Conservation (phyloP, 2,888 invertebrate genomes). For the Ellobium chinense region DNA sequence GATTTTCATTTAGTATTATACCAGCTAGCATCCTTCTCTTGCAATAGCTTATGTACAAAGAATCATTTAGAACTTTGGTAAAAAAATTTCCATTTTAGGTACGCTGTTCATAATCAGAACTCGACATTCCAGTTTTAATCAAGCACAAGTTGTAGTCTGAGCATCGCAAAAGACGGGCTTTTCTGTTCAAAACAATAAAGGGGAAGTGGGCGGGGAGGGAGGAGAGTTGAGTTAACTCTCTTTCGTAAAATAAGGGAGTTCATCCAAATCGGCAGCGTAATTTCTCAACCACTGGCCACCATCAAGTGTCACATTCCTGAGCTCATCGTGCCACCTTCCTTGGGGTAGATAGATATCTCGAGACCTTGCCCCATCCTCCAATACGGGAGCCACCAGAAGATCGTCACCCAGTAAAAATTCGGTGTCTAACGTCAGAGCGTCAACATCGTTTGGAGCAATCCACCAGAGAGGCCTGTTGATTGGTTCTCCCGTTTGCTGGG, state of each 20-base stretch:
- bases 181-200: no score
- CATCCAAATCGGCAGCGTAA: constrained; percentile 59
- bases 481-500: constrained; percentile 82
- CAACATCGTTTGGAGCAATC: constrained; percentile 90
- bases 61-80: no score
- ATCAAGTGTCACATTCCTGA: constrained; percentile 24
- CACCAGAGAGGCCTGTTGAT: constrained; percentile 95
- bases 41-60: no score
- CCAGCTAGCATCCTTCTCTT: no score
- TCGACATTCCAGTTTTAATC: no score
- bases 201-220: no score
- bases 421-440: constrained; percentile 89
- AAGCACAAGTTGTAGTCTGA: no score
- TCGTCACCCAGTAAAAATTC: constrained; percentile 75
- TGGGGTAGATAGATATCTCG: constrained; percentile 71
- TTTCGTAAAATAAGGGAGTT: constrained; percentile 62
- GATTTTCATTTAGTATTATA: no score
- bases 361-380: constrained; percentile 66
- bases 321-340: constrained; percentile 63
- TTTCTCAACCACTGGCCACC: constrained; percentile 59
- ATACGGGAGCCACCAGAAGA: constrained; percentile 75
- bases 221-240: no score
- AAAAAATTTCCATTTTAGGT: no score
- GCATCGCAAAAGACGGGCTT: no score
- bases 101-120: no score